A percentile compares a stretch with the other conserved stretches of the same genome.
phyloP scores from a whole-genome alignment of 1,140 invertebrate genomes.

The Pseudomyrmex flavicornis region DNA sequence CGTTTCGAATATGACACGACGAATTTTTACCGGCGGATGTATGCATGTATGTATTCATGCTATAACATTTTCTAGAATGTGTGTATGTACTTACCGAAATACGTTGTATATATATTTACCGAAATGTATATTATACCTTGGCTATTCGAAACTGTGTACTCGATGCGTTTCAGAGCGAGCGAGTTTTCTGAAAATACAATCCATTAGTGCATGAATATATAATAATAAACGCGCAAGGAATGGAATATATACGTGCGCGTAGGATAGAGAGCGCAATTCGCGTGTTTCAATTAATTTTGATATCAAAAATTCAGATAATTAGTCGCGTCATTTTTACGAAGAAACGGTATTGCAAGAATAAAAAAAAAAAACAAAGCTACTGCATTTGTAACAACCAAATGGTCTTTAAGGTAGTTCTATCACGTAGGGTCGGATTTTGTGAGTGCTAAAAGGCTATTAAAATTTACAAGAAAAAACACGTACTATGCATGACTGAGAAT shows the following conservation, averaged over 20 bases:
- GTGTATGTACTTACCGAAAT: too few relatives aligned
- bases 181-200: neutral
- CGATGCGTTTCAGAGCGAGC: neutral
- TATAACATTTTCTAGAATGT: neutral
- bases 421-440: too few relatives aligned
- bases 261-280: neutral
- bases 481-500: too few relatives aligned
- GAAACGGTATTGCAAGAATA: too few relatives aligned
- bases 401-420: too few relatives aligned
- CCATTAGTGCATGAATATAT: constrained; percentile 15
- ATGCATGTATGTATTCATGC: neutral
- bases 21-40: too few relatives aligned
- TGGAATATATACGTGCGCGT: neutral
- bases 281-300: neutral
- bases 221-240: neutral
- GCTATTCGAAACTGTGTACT: neutral
- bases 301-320: neutral
- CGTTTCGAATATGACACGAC: neutral
- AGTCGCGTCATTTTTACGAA: too few relatives aligned
- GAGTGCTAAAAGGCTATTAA: too few relatives aligned
- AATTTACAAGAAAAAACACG: too few relatives aligned
- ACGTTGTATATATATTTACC: neutral
- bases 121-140: neutral
- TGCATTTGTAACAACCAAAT: too few relatives aligned
- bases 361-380: too few relatives aligned